phyloP scores from a whole-genome alignment of 2,113 vertebrate species.

The Myrmecobius fasciatus region DNA sequence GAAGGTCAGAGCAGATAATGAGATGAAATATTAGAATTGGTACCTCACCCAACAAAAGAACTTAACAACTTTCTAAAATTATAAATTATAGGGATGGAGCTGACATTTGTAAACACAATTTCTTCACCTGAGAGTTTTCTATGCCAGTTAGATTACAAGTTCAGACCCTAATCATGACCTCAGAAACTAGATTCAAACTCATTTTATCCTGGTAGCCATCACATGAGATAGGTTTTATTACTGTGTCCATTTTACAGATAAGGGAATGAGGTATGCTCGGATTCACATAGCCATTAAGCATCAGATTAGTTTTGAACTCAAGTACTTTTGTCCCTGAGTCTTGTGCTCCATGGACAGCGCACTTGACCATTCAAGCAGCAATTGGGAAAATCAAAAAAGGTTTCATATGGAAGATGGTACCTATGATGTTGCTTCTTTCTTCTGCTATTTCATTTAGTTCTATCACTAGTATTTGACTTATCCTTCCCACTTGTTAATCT shows the following conservation, averaged over 20 bases:
- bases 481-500: not conserved
- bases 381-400: not conserved
- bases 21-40: no score
- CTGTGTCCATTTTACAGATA: not conserved
- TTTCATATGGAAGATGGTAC: not conserved
- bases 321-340: not conserved
- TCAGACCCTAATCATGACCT: not conserved
- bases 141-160: not conserved
- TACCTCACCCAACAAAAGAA: no score
- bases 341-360: not conserved
- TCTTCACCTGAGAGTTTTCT: not conserved
- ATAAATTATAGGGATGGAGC: not conserved
- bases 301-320: not conserved
- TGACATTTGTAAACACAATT: not conserved
- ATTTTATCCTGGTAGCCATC: not conserved
- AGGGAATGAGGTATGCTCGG: not conserved
- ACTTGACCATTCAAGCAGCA: not conserved
- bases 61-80: not conserved
- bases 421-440: not conserved
- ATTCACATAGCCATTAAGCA: not conserved
- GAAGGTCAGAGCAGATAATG: no score
- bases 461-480: conserved; percentile 12
- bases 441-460: not conserved
- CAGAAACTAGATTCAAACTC: not conserved
- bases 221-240: not conserved